Conservation (phyloP, 2,113 vertebrate species). For the Vidua chalybeata region DNA sequence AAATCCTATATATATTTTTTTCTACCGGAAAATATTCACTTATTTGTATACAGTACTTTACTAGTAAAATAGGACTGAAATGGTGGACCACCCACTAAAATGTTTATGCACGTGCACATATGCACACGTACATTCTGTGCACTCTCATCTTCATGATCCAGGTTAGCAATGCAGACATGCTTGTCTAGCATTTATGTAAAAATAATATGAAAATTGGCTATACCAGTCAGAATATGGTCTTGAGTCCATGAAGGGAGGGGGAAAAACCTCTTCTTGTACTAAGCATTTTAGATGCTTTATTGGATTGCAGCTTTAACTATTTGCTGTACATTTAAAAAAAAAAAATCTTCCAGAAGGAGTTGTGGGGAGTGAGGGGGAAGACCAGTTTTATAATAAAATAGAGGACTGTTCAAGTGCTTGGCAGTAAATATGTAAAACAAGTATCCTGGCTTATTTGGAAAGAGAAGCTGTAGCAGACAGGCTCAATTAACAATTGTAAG, state of each 20-base stretch:
- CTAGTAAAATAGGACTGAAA: constrained; percentile 54
- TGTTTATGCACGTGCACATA: constrained; percentile 39
- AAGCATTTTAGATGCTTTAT: constrained; percentile 51
- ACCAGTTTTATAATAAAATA: constrained; percentile 42
- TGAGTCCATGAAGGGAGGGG: constrained; percentile 21
- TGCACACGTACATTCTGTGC: constrained; percentile 27
- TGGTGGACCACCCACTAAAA: constrained; percentile 18
- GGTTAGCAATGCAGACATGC: constrained; percentile 66
- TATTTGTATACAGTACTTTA: constrained; percentile 62
- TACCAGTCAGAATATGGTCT: constrained; percentile 59
- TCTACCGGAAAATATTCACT: neutral
- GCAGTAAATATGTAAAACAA: constrained; percentile 68
- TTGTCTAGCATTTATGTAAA: constrained; percentile 77
- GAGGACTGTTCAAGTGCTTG: constrained; percentile 59
- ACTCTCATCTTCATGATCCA: constrained; percentile 54
- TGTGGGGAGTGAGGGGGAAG: neutral
- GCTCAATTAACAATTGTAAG: constrained; percentile 72
- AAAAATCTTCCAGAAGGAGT: neutral
- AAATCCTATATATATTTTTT: neutral
- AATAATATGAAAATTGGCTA: constrained; percentile 73
- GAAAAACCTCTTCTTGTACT: constrained; percentile 10
- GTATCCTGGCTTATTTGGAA: constrained; percentile 52
- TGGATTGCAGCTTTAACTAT: constrained; percentile 56
- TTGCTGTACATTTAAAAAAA: neutral
- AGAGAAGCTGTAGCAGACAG: constrained; percentile 59